Evolutionary conservation across 30 jellyfish, hydroid and myxozoan species (phyloP).

Genomic region (Nemopilema nomurai): DNA sequence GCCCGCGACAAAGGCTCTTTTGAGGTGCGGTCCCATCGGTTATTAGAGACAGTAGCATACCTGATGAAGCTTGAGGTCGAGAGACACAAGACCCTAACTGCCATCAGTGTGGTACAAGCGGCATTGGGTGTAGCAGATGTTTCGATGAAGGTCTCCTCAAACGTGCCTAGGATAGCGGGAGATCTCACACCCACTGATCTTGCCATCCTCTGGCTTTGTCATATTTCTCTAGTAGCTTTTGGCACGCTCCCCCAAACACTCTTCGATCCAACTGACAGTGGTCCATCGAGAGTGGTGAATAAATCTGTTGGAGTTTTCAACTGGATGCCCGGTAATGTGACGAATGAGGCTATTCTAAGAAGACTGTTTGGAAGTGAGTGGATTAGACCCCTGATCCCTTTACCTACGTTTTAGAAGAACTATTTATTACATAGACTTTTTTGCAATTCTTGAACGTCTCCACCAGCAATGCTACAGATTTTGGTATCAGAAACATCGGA

Average conservation of each 20-base stretch:
- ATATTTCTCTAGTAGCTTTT: conserved; percentile 49
- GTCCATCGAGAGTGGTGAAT: conserved; percentile 67
- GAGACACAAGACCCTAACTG: conserved; percentile 16
- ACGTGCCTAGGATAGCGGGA: conserved; percentile 23
- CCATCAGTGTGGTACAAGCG: conserved; percentile 26
- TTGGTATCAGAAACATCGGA: too few relatives aligned
- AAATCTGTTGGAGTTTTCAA: conserved; percentile 41
- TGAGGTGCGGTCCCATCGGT: conserved; percentile 59
- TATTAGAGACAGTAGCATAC: conserved; percentile 66
- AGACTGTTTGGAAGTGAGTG: conserved; percentile 47
- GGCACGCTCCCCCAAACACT: conserved; percentile 46
- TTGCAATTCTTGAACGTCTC: too few relatives aligned
- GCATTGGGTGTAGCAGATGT: conserved; percentile 45
- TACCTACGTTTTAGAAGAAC: neutral
- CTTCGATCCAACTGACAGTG: conserved; percentile 55
- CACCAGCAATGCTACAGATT: too few relatives aligned
- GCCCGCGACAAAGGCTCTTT: conserved; percentile 27
- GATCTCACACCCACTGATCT: conserved; percentile 54
- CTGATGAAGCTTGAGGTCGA: conserved; percentile 44
- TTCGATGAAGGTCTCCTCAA: neutral
- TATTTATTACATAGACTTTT: too few relatives aligned
- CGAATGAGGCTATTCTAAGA: conserved; percentile 22
- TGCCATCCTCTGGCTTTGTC: conserved; percentile 71
- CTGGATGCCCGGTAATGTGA: conserved; percentile 23
- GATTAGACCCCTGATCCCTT: neutral